Evolutionary conservation across 2,888 invertebrate genomes (phyloP).

Genomic region (Synergus umbraculus): DNA sequence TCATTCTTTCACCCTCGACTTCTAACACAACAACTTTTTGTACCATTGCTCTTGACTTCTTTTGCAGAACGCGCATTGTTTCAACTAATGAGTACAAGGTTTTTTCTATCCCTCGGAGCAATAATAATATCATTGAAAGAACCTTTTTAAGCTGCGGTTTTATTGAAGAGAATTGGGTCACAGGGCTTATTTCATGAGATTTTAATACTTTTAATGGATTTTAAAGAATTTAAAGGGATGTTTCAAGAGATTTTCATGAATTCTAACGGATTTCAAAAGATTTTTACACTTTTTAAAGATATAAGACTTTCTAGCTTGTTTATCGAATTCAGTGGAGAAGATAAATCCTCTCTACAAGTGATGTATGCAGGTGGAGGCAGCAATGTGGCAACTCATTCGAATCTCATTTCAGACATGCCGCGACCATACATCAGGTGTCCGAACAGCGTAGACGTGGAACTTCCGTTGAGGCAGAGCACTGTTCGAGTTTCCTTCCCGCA

Average conservation of each 20-base stretch:
- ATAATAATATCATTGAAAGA: constrained; percentile 20
- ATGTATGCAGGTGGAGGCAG: constrained; percentile 14
- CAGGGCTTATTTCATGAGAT: neutral
- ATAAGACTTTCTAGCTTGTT: neutral
- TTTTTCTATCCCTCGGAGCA: constrained; percentile 48
- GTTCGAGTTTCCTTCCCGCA: constrained; percentile 79
- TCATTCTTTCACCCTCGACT: constrained; percentile 46
- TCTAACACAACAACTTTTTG: constrained; percentile 45
- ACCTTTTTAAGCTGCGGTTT: neutral
- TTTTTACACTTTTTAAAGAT: no score
- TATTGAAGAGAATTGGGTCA: neutral
- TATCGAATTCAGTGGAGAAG: constrained; percentile 13
- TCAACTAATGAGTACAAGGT: constrained; percentile 59
- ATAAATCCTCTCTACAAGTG: constrained; percentile 17
- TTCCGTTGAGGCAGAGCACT: constrained; percentile 78
- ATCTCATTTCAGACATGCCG: constrained; percentile 72
- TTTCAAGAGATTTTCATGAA: no score
- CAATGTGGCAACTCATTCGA: constrained; percentile 44
- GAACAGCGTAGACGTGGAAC: constrained; percentile 80
- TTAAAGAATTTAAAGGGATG: no score
- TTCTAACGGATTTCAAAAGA: no score
- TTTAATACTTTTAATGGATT: no score
- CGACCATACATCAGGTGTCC: constrained; percentile 83
- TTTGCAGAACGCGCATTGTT: constrained; percentile 56
- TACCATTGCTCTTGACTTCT: constrained; percentile 51